Conservation (phyloP, 2,113 vertebrate species). For the Epinephelus cyanopodus region DNA sequence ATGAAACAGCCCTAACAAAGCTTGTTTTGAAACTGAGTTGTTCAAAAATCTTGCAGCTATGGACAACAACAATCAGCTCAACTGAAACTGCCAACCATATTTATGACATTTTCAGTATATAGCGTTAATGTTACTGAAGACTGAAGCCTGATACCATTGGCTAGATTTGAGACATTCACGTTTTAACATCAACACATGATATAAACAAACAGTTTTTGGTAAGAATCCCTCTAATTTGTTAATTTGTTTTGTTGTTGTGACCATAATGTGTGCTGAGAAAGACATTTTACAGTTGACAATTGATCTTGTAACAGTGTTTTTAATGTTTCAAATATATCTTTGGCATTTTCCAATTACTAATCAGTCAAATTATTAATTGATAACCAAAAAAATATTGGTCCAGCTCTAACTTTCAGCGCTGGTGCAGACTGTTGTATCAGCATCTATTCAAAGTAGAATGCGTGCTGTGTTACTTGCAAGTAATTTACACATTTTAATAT, state of each 20-base stretch:
- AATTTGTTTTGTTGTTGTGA: no score
- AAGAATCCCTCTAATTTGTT: no score
- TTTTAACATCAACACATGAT: not conserved
- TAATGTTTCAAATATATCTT: not conserved
- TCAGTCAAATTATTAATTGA: no score
- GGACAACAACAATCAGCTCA: not conserved
- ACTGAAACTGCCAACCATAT: not conserved
- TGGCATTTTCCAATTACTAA: not conserved
- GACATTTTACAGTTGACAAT: no score
- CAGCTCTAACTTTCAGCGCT: not conserved
- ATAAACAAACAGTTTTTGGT: not conserved
- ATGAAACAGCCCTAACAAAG: no score
- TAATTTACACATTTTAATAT: not conserved
- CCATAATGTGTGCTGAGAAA: no score
- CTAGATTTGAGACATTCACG: not conserved
- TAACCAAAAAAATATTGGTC: not conserved
- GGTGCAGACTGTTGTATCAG: not conserved
- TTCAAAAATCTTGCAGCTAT: conserved; percentile 6
- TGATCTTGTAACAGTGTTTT: no score
- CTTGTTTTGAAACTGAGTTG: not conserved
- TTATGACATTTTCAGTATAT: not conserved
- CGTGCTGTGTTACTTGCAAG: not conserved
- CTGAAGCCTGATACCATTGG: not conserved
- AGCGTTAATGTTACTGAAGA: not conserved
- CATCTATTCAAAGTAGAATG: not conserved